Evolutionary conservation across 2,797 vertebrate species (phyloP).

Genomic region (Enteromius treurensis): DNA sequence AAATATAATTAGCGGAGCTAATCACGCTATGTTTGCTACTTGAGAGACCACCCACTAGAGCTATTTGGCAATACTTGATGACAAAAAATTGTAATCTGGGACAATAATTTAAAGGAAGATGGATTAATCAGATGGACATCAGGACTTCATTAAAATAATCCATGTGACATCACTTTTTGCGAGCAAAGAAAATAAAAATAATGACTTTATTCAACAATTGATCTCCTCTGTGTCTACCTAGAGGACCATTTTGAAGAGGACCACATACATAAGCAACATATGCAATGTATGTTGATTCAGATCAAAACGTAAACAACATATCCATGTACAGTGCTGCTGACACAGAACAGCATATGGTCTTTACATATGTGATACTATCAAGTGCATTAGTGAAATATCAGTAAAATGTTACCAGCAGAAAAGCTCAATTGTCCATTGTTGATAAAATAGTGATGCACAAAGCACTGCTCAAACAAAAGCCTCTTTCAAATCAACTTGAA

Average conservation of each 20-base stretch:
- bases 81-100: not conserved
- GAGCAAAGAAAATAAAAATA: too few relatives aligned
- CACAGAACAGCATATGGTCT: too few relatives aligned
- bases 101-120: not conserved
- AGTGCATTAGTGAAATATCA: not conserved
- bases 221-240: too few relatives aligned
- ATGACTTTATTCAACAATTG: too few relatives aligned
- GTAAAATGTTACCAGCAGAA: not conserved
- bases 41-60: constrained; percentile 13
- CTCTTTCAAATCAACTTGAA: not conserved
- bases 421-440: not conserved
- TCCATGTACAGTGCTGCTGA: too few relatives aligned
- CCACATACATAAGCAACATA: too few relatives aligned
- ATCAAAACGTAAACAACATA: too few relatives aligned
- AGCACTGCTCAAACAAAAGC: not conserved
- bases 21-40: not conserved
- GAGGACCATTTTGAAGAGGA: too few relatives aligned
- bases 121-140: not conserved
- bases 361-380: too few relatives aligned
- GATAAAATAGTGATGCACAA: not conserved
- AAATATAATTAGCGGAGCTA: constrained; percentile 8
- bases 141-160: too few relatives aligned
- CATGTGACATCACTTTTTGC: too few relatives aligned
- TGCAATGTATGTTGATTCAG: too few relatives aligned
- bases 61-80: constrained; percentile 7